phyloP scores from a whole-genome alignment of 2,888 invertebrate species.

The Aspidapion aeneum region DNA sequence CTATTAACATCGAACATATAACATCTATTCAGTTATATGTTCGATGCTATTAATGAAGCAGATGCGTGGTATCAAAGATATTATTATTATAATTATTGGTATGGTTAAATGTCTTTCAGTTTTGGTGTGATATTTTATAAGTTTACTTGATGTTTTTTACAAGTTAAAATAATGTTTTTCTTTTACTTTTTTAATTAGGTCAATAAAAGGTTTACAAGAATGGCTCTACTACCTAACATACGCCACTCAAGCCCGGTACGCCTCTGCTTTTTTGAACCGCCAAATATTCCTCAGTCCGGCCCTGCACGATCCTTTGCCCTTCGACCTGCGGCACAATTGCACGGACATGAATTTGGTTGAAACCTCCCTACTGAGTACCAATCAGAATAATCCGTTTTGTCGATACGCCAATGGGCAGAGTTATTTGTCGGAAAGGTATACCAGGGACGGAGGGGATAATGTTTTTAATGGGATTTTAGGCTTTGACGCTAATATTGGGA shows the following conservation, averaged over 20 bases:
- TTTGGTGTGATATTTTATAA: no score
- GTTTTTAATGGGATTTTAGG: constrained; percentile 58
- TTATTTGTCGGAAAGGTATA: constrained; percentile 68
- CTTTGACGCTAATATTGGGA: constrained; percentile 73
- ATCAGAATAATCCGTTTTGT: constrained; percentile 52
- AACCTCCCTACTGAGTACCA: constrained; percentile 51
- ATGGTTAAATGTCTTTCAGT: no score
- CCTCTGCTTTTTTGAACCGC: constrained; percentile 69
- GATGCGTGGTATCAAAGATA: no score
- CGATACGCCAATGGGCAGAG: constrained; percentile 68
- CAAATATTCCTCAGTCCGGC: constrained; percentile 61
- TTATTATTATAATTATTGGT: no score
- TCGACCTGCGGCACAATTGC: constrained; percentile 55
- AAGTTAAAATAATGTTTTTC: no score
- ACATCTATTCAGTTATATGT: no score
- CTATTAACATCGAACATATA: no score
- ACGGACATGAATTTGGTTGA: constrained; percentile 54
- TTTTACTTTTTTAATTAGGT: constrained; percentile 53
- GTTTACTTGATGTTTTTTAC: no score
- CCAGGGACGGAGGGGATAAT: constrained; percentile 55
- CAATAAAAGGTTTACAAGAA: constrained; percentile 73
- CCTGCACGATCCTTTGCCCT: constrained; percentile 49
- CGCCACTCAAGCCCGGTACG: constrained; percentile 75
- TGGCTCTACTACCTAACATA: constrained; percentile 80
- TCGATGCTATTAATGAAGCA: no score